These are phyloP conservation scores for Sitodiplosis mosellana DNA, from an alignment of 1,140 invertebrate genomes.

Conservation along the genomic window DNA sequence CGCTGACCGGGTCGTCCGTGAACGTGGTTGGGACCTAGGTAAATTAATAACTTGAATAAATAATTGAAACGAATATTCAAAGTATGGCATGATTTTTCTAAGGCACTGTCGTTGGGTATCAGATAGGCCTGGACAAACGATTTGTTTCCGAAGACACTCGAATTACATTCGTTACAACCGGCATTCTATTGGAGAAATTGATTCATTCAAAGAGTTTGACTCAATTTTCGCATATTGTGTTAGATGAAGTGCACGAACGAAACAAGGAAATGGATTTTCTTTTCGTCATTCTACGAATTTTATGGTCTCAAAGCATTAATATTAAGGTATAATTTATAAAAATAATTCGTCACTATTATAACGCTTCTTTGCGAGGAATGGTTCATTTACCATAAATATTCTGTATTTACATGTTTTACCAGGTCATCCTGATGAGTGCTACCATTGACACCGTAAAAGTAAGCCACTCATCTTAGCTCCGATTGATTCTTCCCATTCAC, in stretches of 20 bases:
- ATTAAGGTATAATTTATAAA: too few relatives aligned
- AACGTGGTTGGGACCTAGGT: too few relatives aligned
- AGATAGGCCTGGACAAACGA: too few relatives aligned
- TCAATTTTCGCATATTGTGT: constrained; percentile 77
- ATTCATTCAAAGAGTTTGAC: constrained; percentile 41
- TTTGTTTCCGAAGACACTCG: constrained; percentile 39
- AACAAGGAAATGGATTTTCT: constrained; percentile 86
- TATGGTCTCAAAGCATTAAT: constrained; percentile 61
- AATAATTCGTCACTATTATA: too few relatives aligned
- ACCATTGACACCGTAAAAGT: constrained; percentile 47
- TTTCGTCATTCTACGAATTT: constrained; percentile 63
- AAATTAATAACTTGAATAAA: too few relatives aligned
- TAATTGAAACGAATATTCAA: too few relatives aligned
- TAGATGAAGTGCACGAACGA: constrained; percentile 92
- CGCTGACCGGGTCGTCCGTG: too few relatives aligned
- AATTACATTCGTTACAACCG: constrained; percentile 75
- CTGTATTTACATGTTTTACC: constrained; percentile 38
- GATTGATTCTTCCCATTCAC: too few relatives aligned
- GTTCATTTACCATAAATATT: background rate
- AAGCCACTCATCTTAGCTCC: background rate
- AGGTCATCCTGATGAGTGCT: constrained; percentile 76
- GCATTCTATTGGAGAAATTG: constrained; percentile 51
- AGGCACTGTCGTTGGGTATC: too few relatives aligned
- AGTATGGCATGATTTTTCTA: too few relatives aligned
- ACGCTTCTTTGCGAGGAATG: too few relatives aligned